Evolutionary conservation across 2,797 vertebrate species (phyloP).

Genomic region (Labeo calbasu): DNA sequence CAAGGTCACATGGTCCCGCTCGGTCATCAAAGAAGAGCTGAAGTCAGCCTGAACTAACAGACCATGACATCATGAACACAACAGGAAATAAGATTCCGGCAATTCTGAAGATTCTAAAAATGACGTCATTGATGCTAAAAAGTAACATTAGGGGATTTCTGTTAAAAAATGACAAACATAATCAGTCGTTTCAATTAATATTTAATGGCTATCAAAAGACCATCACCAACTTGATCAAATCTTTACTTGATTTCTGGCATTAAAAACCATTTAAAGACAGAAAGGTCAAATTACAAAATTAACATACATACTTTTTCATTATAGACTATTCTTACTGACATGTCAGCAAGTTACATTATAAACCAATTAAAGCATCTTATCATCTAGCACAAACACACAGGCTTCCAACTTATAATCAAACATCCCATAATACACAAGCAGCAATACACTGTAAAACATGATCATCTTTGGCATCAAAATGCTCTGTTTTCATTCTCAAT

Average conservation of each 20-base stretch:
- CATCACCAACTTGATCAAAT: not conserved
- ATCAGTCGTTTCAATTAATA: not conserved
- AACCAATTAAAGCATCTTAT: not conserved
- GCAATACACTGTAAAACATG: not conserved
- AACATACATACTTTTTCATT: not conserved
- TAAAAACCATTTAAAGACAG: not conserved
- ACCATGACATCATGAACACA: constrained; percentile 4
- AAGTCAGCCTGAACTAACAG: constrained; percentile 62
- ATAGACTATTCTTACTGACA: not conserved
- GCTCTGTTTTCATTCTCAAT: not conserved
- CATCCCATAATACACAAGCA: constrained; percentile 1
- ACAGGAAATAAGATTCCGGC: not conserved
- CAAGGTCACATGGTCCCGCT: constrained; percentile 56
- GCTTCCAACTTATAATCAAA: not conserved
- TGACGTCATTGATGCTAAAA: not conserved
- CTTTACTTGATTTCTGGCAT: constrained; percentile 25
- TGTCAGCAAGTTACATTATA: not conserved
- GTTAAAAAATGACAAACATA: not conserved
- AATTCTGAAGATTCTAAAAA: not conserved
- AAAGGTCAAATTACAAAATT: not conserved
- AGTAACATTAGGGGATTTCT: not conserved
- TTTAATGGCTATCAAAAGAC: constrained; percentile 41
- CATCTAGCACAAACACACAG: not conserved
- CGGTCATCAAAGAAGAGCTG: constrained; percentile 51
- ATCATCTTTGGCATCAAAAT: constrained; percentile 31